Conservation (phyloP, 2,113 vertebrate genomes). For the Chamaetylas fuelleborni region DNA sequence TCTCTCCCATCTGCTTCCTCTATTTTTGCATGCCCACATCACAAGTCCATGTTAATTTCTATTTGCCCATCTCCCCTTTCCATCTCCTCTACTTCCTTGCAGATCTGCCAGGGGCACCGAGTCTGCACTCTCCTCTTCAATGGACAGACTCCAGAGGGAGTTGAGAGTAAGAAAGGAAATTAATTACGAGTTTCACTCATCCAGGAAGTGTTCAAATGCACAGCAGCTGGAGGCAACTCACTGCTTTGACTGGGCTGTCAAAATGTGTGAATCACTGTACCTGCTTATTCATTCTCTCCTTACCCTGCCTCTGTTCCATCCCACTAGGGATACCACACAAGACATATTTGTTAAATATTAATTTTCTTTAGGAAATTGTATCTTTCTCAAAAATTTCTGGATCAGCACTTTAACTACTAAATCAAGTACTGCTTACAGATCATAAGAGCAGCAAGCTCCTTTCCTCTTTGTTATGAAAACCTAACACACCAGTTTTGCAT, state of each 20-base stretch:
- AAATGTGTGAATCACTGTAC: not conserved
- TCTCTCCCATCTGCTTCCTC: not conserved
- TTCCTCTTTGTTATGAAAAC: not conserved
- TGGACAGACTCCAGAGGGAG: not conserved
- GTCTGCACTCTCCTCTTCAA: not conserved
- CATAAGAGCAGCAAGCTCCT: not conserved
- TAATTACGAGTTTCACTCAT: not conserved
- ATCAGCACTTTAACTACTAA: not conserved
- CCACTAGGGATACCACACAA: not conserved
- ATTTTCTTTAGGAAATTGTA: not conserved
- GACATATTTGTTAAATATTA: not conserved
- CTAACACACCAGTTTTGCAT: not conserved
- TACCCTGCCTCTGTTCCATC: not conserved
- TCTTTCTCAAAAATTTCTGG: not conserved
- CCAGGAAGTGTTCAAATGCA: not conserved
- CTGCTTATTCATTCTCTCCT: not conserved
- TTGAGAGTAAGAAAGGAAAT: not conserved
- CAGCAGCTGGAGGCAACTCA: not conserved
- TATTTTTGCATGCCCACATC: not conserved
- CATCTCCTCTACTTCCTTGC: not conserved
- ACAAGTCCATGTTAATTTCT: fast-evolving
- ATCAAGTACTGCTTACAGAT: not conserved
- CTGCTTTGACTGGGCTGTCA: not conserved
- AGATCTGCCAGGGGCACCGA: not conserved
- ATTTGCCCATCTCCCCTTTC: not conserved